Evolutionary conservation across 2,113 vertebrate species (phyloP).

Genomic region (Menura novaehollandiae): DNA sequence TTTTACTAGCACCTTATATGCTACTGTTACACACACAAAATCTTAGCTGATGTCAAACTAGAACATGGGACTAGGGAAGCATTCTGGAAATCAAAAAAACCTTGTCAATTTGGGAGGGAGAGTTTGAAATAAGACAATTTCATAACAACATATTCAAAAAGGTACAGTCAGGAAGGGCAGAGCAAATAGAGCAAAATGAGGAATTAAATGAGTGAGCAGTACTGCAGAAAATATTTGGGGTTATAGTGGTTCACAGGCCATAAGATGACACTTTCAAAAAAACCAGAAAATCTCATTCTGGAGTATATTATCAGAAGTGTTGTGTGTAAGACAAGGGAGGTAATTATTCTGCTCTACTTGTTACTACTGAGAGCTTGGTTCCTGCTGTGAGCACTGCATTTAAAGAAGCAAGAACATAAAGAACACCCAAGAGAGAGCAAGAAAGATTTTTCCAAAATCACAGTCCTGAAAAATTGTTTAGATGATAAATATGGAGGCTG

Average conservation of each 20-base stretch:
- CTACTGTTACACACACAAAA: neutral
- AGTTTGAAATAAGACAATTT: neutral
- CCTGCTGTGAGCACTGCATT: neutral
- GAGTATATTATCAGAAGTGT: neutral
- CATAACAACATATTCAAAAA: neutral
- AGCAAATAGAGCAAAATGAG: neutral
- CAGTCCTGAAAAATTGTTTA: neutral
- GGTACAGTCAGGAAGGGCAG: neutral
- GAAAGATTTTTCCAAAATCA: neutral
- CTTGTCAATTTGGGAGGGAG: neutral
- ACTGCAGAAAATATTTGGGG: slow-evolving; percentile 1
- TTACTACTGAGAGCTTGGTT: neutral
- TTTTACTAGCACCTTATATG: neutral
- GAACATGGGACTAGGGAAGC: neutral
- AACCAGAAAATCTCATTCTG: neutral
- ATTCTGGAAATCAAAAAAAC: neutral
- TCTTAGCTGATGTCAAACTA: neutral
- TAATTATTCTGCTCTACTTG: slow-evolving; percentile 61
- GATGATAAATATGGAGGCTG: neutral
- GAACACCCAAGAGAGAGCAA: neutral
- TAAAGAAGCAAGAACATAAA: neutral
- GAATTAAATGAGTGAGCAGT: neutral
- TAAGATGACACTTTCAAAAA: neutral
- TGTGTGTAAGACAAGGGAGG: neutral
- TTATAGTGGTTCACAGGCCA: neutral